Conservation (phyloP, 30 jellyfish, hydroid and myxozoan genomes). For the Turritopsis rubra region DNA sequence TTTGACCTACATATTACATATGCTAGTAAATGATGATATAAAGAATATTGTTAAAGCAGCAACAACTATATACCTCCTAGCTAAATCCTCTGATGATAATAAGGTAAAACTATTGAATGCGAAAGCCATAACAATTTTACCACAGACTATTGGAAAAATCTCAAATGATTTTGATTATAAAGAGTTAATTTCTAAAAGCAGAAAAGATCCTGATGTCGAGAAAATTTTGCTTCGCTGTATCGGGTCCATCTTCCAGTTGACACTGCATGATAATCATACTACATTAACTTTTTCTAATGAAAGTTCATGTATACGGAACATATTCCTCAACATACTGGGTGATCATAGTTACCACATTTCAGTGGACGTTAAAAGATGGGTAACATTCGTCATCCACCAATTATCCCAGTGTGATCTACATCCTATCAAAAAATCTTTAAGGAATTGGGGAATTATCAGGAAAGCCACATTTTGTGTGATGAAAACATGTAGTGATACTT, state of each 20-base stretch:
- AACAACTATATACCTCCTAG: slow-evolving; percentile 38
- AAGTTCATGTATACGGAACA: slow-evolving; percentile 33
- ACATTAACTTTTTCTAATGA: slow-evolving; percentile 32
- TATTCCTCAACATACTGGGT: slow-evolving; percentile 48
- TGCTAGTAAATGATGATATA: slow-evolving; percentile 26
- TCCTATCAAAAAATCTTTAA: slow-evolving; percentile 40
- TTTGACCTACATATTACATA: slow-evolving; percentile 27
- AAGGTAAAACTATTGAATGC: slow-evolving; percentile 19
- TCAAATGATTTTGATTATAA: slow-evolving; percentile 48
- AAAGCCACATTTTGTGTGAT: slow-evolving; percentile 49
- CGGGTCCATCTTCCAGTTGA: slow-evolving; percentile 52
- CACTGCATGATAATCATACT: slow-evolving; percentile 27
- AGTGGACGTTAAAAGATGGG: slow-evolving; percentile 44
- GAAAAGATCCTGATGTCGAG: slow-evolving; percentile 32
- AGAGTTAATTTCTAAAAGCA: slow-evolving; percentile 38
- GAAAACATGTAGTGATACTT: slow-evolving; percentile 53
- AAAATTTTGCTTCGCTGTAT: slow-evolving; percentile 39
- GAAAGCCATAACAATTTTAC: slow-evolving; percentile 22
- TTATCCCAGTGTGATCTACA: slow-evolving; percentile 43
- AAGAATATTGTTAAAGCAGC: slow-evolving; percentile 44
- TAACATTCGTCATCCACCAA: slow-evolving; percentile 50
- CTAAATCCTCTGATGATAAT: slow-evolving; percentile 38
- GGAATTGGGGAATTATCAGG: slow-evolving; percentile 59
- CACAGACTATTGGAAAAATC: slow-evolving; percentile 33
- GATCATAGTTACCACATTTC: slow-evolving; percentile 53